These are phyloP conservation scores for Meteorus colon DNA, from an alignment of 2,888 invertebrate genomes.

Conservation along the genomic window DNA sequence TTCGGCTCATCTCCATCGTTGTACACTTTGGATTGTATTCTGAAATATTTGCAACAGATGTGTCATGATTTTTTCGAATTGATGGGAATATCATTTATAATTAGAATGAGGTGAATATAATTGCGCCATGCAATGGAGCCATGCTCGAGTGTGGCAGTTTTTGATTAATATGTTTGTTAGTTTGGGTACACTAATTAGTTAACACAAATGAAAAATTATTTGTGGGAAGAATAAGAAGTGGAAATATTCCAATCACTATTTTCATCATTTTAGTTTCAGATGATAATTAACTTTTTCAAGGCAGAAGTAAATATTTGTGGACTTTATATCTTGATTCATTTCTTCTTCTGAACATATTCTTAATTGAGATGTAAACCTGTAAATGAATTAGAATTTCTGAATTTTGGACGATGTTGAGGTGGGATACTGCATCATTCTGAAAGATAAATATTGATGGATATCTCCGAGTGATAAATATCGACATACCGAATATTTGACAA, in stretches of 20 bases:
- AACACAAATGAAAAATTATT: background rate
- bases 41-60: background rate
- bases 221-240: too few species aligned
- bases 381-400: background rate
- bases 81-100: background rate
- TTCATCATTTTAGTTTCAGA: too few species aligned
- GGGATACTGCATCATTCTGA: background rate
- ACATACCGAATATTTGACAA: background rate
- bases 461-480: background rate
- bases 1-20: background rate
- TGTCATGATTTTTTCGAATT: background rate
- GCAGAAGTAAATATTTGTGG: background rate
- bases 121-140: conserved; percentile 1
- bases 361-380: background rate
- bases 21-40: conserved; percentile 1
- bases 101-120: background rate
- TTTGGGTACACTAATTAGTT: background rate
- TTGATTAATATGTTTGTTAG: background rate
- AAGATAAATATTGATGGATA: background rate
- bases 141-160: background rate
- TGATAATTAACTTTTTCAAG: too few species aligned
- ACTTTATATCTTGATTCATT: background rate
- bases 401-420: background rate
- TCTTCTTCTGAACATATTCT: background rate
- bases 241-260: too few species aligned